Base-by-base conservation (phyloP, 1,140 invertebrate genomes). In the Zaprionus lachaisei region DNA sequence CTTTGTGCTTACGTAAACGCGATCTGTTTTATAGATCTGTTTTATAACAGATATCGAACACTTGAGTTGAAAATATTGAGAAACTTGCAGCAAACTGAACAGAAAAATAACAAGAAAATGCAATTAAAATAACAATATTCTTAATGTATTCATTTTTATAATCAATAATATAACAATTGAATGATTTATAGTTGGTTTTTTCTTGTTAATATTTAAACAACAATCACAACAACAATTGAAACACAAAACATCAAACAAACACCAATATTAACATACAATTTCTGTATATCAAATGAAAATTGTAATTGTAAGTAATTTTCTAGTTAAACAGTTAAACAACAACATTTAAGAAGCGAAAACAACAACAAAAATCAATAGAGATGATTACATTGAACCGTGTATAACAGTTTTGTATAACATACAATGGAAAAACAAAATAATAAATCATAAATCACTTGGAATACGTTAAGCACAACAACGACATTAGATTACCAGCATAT, bases 391-490 rank as follows among this genome's bases (percentile, higher is more conserved):
- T 56, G 56, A 20, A 20, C 51, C 20, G 7, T n/a, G 55, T 65
- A 65, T 75, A 62, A 66, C 61, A 65, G 38, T 68, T 44, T 17
- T 11, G 24, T 66, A 69, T 63, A 67, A 54, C 66, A 67, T 51
- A 7, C 34, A 31, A 49, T 62, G 58, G 51, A 71, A 81, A 64
- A 71, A 81, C 67, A 81, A 51, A 51, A 51, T 51, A 12, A 24
- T 51, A 51, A 90, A 77, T 81, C 64, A 51, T 51, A 51, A 90
- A 79, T 81, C 64, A 84, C 55, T 90, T 89, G 62, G 65, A 90
- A 90, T 90, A 89, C 85, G 81, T 81, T 81, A 90, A 89, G 84
- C 84, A 89, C 84, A 89, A 89, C 84, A 89, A 89, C 85, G 79
- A 87, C 74, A 81, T 78, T 49, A 44, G 76, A 72, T 65, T 81